Conservation (phyloP, 2,888 invertebrate species). For the Conus canariensis region DNA sequence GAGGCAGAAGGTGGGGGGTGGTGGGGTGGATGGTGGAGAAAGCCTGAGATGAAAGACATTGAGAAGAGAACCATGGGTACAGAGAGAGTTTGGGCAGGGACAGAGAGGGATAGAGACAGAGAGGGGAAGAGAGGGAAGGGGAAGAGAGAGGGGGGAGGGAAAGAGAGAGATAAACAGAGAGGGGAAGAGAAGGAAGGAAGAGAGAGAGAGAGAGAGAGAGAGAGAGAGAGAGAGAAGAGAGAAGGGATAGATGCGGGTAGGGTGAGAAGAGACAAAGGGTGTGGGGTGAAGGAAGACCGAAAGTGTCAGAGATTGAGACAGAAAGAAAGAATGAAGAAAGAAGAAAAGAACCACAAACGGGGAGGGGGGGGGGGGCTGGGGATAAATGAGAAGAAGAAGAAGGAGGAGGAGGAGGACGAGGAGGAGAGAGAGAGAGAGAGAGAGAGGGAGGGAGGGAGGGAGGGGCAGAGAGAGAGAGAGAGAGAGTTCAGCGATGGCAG, state of each 20-base stretch:
- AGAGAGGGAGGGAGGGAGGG: conserved; percentile 24
- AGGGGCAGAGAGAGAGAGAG: conserved; percentile 14
- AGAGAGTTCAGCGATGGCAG: not conserved
- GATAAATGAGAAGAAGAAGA: not conserved
- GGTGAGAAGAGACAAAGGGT: not conserved
- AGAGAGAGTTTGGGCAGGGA: not conserved
- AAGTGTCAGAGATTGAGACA: conserved; percentile 10
- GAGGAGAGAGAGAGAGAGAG: conserved; percentile 26
- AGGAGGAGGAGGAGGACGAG: no score
- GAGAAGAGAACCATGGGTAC: not conserved
- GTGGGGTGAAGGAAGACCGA: not conserved
- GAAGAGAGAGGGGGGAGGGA: not conserved
- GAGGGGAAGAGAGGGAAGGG: not conserved
- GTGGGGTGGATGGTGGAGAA: not conserved
- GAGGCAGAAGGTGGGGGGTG: not conserved
- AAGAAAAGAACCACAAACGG: not conserved
- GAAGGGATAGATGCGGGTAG: not conserved
- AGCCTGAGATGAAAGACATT: not conserved
- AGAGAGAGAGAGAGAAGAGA: not conserved
- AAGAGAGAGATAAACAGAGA: not conserved
- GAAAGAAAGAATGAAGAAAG: not conserved
- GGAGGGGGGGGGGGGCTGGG: not conserved
- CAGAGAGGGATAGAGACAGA: no score
- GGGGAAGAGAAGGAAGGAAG: not conserved
- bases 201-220: not conserved